These are phyloP conservation scores for Parnassius glacialis DNA, from an alignment of 2,888 invertebrate species.

Conservation along the genomic window DNA sequence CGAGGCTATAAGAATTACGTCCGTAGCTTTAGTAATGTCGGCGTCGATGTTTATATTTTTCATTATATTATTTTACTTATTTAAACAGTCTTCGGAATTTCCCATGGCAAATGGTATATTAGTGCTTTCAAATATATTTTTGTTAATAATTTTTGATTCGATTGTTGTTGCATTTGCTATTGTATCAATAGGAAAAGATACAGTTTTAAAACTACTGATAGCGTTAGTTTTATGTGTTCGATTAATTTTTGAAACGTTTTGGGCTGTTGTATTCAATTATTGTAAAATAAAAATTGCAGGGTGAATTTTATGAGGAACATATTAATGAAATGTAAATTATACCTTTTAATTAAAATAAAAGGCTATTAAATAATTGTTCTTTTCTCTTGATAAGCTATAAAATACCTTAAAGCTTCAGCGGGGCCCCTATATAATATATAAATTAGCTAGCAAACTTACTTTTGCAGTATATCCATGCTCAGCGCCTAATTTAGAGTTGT, in stretches of 20 bases:
- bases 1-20: slow-evolving; percentile 2
- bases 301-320: background rate
- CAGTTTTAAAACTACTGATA: background rate
- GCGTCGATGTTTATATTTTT: background rate
- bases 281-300: background rate
- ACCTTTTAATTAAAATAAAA: too few species aligned
- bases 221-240: background rate
- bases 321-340: too few species aligned
- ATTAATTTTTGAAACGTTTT: slow-evolving; percentile 5
- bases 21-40: background rate
- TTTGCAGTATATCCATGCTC: too few species aligned
- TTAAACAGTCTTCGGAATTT: background rate
- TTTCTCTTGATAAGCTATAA: too few species aligned
- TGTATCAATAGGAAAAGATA: background rate
- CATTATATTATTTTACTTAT: slow-evolving; percentile 1
- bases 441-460: too few species aligned
- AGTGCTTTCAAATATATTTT: slow-evolving; percentile 1
- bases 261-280: slow-evolving; percentile 6
- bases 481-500: rapidly evolving
- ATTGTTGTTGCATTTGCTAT: background rate
- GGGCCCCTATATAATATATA: too few species aligned
- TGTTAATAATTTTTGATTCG: slow-evolving; percentile 2
- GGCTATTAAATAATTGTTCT: too few species aligned
- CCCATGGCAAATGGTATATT: background rate
- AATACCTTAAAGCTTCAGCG: too few species aligned